phyloP scores from a whole-genome alignment of 1,140 invertebrate species.

The Lordiphosa collinella region DNA sequence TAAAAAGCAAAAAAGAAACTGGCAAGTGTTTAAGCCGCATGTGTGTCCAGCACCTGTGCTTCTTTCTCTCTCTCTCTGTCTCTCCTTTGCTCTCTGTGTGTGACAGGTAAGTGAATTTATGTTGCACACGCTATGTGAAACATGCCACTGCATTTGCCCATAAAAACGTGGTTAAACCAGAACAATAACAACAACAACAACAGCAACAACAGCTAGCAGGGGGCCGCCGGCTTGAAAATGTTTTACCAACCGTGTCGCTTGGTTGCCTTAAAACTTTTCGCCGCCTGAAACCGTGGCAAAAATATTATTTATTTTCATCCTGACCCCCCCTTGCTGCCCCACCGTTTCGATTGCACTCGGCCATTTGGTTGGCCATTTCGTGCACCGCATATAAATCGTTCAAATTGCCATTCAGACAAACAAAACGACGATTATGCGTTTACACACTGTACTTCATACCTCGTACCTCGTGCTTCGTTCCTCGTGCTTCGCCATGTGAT shows the following conservation, averaged over 20 bases:
- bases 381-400: conserved; percentile 60
- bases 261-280: conserved; percentile 32
- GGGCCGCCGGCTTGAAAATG: conserved; percentile 23
- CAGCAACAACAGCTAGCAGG: conserved; percentile 9
- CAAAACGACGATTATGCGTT: neutral
- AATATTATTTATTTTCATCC: conserved; percentile 59
- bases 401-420: conserved; percentile 17
- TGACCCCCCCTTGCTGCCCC: neutral
- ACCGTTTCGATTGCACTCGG: conserved; percentile 45
- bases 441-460: neutral
- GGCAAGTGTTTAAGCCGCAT: conserved; percentile 43
- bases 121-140: conserved; percentile 70
- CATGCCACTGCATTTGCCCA: conserved; percentile 69
- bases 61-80: too few species aligned
- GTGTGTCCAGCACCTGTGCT: conserved; percentile 28
- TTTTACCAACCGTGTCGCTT: conserved; percentile 29
- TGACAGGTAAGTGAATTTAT: conserved; percentile 70
- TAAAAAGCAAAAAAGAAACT: conserved; percentile 27
- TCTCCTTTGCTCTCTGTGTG: conserved; percentile 21
- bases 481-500: too few species aligned
- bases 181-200: neutral
- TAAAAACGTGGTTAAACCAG: conserved; percentile 46
- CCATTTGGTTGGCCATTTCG: conserved; percentile 47
- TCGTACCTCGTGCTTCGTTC: too few species aligned
- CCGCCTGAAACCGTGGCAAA: conserved; percentile 13